Base-by-base conservation (phyloP, 2,888 invertebrate genomes). In the Ectropis crepuscularia region DNA sequence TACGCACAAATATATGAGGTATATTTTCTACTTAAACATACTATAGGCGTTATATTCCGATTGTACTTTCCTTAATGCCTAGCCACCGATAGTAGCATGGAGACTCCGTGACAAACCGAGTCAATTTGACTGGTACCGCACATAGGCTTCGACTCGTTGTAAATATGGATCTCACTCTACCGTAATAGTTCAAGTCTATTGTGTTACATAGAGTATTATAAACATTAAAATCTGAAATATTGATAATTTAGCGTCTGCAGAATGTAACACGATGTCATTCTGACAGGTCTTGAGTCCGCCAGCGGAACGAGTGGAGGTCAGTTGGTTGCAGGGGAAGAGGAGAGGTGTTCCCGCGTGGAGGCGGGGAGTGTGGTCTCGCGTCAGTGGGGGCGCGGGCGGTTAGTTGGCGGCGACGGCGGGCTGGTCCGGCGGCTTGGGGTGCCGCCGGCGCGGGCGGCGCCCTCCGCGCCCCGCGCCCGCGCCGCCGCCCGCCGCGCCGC, bases 401-500 rank as follows among this genome's bases (percentile, higher is more conserved):
- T 74, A 85, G 75, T 78, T 81, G 66, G 86, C 81, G 58, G 73
- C 77, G 50, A 76, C 69, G 16, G 78, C 74, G 6, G 63, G 45
- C 74, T 86, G 83, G 85, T 90, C 90, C 77, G 85, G 87, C 6
- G 87, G 81, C 81, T 85, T 87, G 76, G 87, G 84, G 43, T 85
- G 80, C 11, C 88, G 81, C 6, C 86, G 83, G 87, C 93, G 92
- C 49, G 92, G 84, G 4, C 91, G 92, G 11, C 93, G 91, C 80
- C 48, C 87, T 69, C 58, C 81, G 77, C 90, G 93, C 5, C 89
- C 91, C 41, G 89, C 92, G 8, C 73, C 94, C 71, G 90, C 90
- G 60, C 94, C 92, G 81, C 65, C 94, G 87, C 71, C 93, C 71
- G 66, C 90, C 83, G 80, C 94, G 77, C 94, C 92, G 61, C 95